Evolutionary conservation across 2,797 vertebrate genomes (phyloP), one percentile per base, ranked within the genome.

Genomic region (Heteromormyrus szaboi): DNA sequence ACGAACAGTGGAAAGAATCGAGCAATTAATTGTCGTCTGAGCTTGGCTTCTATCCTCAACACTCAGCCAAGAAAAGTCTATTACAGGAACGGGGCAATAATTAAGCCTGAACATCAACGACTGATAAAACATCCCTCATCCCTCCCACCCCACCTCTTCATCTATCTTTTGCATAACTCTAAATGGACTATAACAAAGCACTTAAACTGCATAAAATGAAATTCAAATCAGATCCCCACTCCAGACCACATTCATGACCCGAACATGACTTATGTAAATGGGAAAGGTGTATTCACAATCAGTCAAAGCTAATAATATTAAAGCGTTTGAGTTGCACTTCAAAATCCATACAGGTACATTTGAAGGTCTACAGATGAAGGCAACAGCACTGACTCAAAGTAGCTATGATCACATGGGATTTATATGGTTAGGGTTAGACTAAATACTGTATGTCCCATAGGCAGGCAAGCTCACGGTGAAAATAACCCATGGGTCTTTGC

Each of bases 11-110:
- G 94, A 93, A 92, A 93, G 96, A 96, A 93, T 93, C 93, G 95
- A 95, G 95, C 95, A 96, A 96, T 96, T 96, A 96, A 96, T 96
- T 96, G 94, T 96, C 93, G 95, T 95, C 93, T 94, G 93, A 94
- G 93, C 93, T 94, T 95, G 94, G 94, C 94, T 95, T 96, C 95
- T 95, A 93, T 94, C 96, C 96, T 95, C 93, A 95, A 92, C 94
- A 94, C 92, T 94, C 95, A 94, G 95, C 93, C 89, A 91, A 92
- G 92, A 88, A 96, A 96, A 94, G 94, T 96, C 94, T 95, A 95
- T 96, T 95, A 95, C 93, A 95, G 93, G 93, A 94, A 93, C 94
- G 94, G 93, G 94, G 92, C 93, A 94, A 94, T 95, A 94, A 96
- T 95, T 96, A 96, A 95, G 95, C 91, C 93, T 94, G 94, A 95